Evolutionary conservation across 2,113 vertebrate genomes (phyloP), one percentile per base, ranked within the genome.

Genomic region (Dendrocopos noguchii): DNA sequence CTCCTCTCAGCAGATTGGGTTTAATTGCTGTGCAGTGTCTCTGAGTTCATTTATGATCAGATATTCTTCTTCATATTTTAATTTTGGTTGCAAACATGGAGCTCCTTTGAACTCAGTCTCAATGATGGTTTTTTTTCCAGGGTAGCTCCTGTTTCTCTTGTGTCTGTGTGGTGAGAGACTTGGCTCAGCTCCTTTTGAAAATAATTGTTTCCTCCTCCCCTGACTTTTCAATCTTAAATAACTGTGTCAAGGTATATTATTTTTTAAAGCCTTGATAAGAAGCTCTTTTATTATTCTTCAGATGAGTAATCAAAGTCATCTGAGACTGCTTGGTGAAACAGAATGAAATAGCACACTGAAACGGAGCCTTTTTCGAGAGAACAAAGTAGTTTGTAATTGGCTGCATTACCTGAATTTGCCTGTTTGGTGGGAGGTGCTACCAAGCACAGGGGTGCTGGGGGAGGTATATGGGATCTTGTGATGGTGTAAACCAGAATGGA

Each of bases 211-310:
- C 47, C 34, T 2, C 19, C 33, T 70, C 17, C 9, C 15, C 36
- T 3, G 1, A 61, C 64, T 87, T 94, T 84, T 57, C 81, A 87
- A 31, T 92, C 70, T 91, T 81, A 72, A 87, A 87, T 87, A 95
- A 94, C 71, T 4, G 1, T 73, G 71, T 87, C 87, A 55, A 89
- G 78, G 78, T 87, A 16, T 87, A 87, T 87, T 95, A 84, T 87
- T 94, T 95, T 91, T 84, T 76, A 82, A 95, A 92, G n/a, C 59
- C 67, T 76, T 80, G 63, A 85, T 92, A 95, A 89, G 89, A 79
- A 91, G 33, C 50, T 91, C 5, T 84, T 89, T 95, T 84, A 89
- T 89, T 84, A 66, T 70, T 95, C 59, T 79, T 84, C 90, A 94
- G 74, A 68, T 1, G 50, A 89, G 63, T 66, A 91, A 76, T 87